These are phyloP conservation scores for Brachyhypopomus occidentalis DNA, from an alignment of 2,113 vertebrate species.

Conservation along the genomic window DNA sequence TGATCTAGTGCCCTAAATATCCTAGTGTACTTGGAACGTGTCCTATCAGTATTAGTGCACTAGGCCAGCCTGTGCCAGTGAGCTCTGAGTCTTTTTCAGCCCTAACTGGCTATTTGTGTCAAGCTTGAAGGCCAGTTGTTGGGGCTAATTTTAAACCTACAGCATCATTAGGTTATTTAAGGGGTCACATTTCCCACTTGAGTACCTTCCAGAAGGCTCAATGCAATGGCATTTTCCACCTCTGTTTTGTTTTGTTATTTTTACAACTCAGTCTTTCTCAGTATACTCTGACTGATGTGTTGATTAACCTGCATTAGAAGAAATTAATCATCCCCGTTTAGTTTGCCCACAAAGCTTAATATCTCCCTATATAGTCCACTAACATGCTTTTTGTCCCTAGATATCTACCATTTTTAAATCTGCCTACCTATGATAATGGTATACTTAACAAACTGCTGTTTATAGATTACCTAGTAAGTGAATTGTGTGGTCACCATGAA, in stretches of 20 bases:
- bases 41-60: neutral
- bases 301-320: neutral
- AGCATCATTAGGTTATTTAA: neutral
- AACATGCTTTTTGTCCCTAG: neutral
- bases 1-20: neutral
- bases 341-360: neutral
- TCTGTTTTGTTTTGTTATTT: neutral
- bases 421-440: no score
- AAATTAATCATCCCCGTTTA: neutral
- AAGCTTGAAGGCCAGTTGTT: neutral
- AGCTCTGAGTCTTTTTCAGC: neutral
- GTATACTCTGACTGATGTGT: no score
- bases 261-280: neutral
- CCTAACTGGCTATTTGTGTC: neutral
- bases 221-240: constrained; percentile 17
- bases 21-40: neutral
- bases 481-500: no score
- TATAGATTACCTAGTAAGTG: no score
- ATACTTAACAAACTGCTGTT: no score
- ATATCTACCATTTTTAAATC: neutral
- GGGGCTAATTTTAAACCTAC: neutral
- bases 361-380: neutral
- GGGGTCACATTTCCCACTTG: neutral
- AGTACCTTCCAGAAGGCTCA: neutral
- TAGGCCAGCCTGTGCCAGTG: neutral